These are phyloP conservation scores for Phalacrocorax pelagicus DNA, from an alignment of 2,113 vertebrate species.

Conservation along the genomic window DNA sequence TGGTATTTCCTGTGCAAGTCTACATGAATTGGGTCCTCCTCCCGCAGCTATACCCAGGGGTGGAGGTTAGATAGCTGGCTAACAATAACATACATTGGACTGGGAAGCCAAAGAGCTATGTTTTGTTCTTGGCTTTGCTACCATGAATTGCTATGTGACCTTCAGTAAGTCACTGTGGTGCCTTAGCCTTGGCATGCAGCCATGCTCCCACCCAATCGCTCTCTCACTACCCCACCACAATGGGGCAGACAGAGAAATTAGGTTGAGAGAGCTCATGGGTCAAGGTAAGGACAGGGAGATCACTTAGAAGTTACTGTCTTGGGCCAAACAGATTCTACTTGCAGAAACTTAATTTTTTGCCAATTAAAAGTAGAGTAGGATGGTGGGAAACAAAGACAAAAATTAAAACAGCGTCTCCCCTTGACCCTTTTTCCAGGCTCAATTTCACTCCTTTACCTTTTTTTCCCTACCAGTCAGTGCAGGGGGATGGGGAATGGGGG, in stretches of 20 bases:
- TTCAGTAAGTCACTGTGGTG: fast-evolving
- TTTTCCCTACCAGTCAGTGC: not conserved
- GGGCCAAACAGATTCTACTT: fast-evolving
- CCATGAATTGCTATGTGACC: not conserved
- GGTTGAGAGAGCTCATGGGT: not conserved
- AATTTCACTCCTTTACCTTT: not conserved
- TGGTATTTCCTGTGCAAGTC: not conserved
- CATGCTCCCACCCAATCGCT: fast-evolving
- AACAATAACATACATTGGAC: too few relatives aligned
- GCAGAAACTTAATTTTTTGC: not conserved
- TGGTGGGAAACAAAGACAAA: not conserved
- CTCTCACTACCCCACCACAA: fast-evolving
- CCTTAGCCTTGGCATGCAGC: fast-evolving
- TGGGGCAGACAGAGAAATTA: fast-evolving
- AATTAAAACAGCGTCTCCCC: not conserved
- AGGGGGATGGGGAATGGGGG: fast-evolving
- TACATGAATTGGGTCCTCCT: fast-evolving
- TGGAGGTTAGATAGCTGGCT: not conserved
- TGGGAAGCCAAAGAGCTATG: not conserved
- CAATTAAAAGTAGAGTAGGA: not conserved
- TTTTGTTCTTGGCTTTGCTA: not conserved
- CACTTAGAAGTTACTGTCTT: not conserved
- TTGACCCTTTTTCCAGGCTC: not conserved
- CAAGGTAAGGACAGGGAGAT: not conserved
- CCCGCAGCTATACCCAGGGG: not conserved